Evolutionary conservation across 92 coral and sea anemone genomes (phyloP).

Genomic region (Parazoanthus swiftii): DNA sequence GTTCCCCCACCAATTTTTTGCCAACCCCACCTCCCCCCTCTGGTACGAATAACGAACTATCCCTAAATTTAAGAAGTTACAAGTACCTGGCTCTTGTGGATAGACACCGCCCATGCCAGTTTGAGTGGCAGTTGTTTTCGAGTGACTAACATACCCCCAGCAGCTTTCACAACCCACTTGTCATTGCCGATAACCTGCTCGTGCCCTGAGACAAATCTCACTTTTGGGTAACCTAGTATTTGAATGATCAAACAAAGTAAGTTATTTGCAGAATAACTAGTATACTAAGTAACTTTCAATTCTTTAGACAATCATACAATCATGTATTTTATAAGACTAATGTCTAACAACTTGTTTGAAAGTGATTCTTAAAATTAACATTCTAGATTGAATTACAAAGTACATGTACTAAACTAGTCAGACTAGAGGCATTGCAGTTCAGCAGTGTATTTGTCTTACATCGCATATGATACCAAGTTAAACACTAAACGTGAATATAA

Average conservation of each 20-base stretch:
- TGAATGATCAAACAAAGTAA: neutral
- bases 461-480: no score
- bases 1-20: no score
- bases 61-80: neutral
- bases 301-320: neutral
- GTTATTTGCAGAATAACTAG: neutral
- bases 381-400: no score
- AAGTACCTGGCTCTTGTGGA: slow-evolving; percentile 97
- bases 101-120: slow-evolving; percentile 99
- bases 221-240: slow-evolving; percentile 74
- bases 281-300: neutral
- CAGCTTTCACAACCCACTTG: slow-evolving; percentile 80
- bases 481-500: no score
- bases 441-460: no score
- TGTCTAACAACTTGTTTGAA: neutral
- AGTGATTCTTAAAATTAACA: neutral
- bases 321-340: neutral
- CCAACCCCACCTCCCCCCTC: no score
- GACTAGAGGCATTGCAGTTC: no score
- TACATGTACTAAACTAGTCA: no score
- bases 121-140: slow-evolving; percentile 89
- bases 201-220: slow-evolving; percentile 86
- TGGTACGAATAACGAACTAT: no score
- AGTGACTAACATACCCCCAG: slow-evolving; percentile 80
- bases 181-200: slow-evolving; percentile 81